Evolutionary conservation across 2,113 vertebrate species (phyloP).

Genomic region (Ophthalmolycus amberensis): DNA sequence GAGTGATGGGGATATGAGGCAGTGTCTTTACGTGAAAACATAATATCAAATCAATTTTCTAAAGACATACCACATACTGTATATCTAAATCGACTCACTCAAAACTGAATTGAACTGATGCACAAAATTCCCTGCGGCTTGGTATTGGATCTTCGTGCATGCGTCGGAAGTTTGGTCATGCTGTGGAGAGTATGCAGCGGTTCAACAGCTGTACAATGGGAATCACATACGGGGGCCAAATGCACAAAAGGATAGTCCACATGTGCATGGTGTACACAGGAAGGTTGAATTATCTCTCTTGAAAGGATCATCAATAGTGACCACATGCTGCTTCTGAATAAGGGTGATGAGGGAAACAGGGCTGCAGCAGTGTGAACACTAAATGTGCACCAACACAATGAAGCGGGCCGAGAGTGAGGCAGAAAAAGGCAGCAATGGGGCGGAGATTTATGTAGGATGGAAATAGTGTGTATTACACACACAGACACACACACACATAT

Average conservation of each 20-base stretch:
- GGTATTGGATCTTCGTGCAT: constrained; percentile 10
- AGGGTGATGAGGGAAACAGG: constrained; percentile 40
- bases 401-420: constrained; percentile 11
- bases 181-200: constrained; percentile 3
- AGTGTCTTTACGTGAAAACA: not conserved
- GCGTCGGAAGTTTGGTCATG: constrained; percentile 31
- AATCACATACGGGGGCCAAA: not conserved
- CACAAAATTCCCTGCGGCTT: not conserved
- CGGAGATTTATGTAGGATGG: constrained; percentile 20
- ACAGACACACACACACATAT: constrained; percentile 3
- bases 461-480: constrained; percentile 15
- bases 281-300: constrained; percentile 13
- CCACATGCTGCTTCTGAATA: constrained; percentile 27
- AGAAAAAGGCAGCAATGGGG: constrained; percentile 19
- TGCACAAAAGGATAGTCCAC: not conserved
- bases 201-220: constrained; percentile 23
- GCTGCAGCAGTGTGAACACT: constrained; percentile 31
- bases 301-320: constrained; percentile 24
- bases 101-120: not conserved
- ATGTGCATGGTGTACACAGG: not conserved
- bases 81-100: not conserved
- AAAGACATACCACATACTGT: not conserved
- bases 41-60: not conserved
- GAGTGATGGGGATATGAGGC: not conserved
- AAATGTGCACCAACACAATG: constrained; percentile 39